Evolutionary conservation across 2,113 vertebrate genomes (phyloP), one percentile per base, ranked within the genome.

Genomic region (Cygnus atratus): DNA sequence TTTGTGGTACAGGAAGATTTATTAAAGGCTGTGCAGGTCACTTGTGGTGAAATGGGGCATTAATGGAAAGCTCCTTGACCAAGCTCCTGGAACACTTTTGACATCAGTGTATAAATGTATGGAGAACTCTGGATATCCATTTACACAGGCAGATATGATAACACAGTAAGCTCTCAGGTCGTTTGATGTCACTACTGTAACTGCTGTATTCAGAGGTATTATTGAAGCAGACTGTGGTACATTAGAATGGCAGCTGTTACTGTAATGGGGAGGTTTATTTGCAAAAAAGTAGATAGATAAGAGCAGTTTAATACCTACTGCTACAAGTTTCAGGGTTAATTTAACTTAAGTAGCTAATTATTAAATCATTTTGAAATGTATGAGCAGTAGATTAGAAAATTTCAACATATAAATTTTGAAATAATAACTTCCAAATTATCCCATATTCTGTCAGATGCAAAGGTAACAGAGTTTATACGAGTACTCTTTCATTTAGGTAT

Each of bases 341-440:
- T 86, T 92, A 94, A 28, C 87, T 87, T 84, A 54, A 59, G 24
- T n/a, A 76, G 54, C 39, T 86, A 84, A 78, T 91, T 91, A 75
- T 73, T 82, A 92, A 88, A 78, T 61, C 5, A 82, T 91, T 93
- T 91, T 93, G 74, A 89, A 79, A 91, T 0, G 2, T 89, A 37
- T 44, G 89, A 92, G 57, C 91, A 87, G 66, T 91, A 87, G 92
- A 57, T 87, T 76, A 95, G 90, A 94, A 95, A 94, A 92, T 92
- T 88, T 80, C 84, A 91, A n/a, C 57, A 28, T 84, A 59, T 63
- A 76, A 61, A 14, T 74, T 94, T 71, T 84, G 81, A 90, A 94
- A 88, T 73, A 90, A 59, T 67, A 65, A 66, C 84, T 96, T 87
- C 66, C 46, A 79, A 71, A 57, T 19, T 82, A 58, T 58, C 19